These are phyloP conservation scores for Mus spicilegus DNA, from an alignment of 2,113 vertebrate species.

Conservation along the genomic window DNA sequence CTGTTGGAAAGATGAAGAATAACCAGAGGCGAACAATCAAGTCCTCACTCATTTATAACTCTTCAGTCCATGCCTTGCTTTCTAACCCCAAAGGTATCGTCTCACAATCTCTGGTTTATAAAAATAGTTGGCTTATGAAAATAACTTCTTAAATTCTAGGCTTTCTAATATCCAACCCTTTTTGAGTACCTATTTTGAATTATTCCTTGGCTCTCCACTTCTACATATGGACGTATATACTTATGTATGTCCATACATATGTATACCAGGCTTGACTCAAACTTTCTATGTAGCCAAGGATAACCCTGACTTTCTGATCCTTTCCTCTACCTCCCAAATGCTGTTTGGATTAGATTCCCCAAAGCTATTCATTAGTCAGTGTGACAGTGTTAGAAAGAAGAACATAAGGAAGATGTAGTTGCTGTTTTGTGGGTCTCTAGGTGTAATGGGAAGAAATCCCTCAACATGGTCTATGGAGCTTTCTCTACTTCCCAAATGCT, in stretches of 20 bases:
- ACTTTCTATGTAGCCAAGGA: not conserved
- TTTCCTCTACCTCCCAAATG: not conserved
- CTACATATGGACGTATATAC: not conserved
- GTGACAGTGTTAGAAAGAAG: not conserved
- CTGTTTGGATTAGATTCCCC: not conserved
- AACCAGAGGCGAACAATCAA: not conserved
- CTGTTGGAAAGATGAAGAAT: constrained; percentile 24
- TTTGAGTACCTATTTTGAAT: constrained; percentile 11
- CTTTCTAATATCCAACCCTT: not conserved
- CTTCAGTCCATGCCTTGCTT: not conserved
- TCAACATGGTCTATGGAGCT: not conserved
- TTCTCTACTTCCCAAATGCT: not conserved
- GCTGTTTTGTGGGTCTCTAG: not conserved
- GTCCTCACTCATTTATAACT: not conserved
- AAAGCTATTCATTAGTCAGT: not conserved
- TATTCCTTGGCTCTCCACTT: not conserved
- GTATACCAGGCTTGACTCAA: not conserved
- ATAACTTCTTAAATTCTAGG: constrained; percentile 5
- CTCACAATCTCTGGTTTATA: not conserved
- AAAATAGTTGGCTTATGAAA: constrained; percentile 25
- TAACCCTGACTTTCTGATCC: not conserved
- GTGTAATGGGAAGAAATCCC: not conserved
- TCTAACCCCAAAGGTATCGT: not conserved
- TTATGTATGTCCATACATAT: not conserved
- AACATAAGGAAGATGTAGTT: not conserved